Evolutionary conservation across 2,113 vertebrate genomes (phyloP).

Genomic region (Thunnus maccoyii): DNA sequence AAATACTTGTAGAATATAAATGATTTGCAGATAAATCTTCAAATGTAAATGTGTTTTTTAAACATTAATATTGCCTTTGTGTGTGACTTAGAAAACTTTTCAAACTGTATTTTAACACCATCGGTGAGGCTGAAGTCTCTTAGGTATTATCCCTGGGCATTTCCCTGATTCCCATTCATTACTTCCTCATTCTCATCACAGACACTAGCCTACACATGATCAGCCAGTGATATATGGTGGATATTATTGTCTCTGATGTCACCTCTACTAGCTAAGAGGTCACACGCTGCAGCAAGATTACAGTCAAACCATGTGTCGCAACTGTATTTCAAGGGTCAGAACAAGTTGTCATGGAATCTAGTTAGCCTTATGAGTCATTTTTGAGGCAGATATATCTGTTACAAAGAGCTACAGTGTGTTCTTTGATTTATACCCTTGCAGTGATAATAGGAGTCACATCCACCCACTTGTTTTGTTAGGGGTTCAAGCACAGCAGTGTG

Average conservation of each 20-base stretch:
- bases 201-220: constrained; percentile 17
- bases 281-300: constrained; percentile 27
- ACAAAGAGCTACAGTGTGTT: constrained; percentile 45
- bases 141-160: not conserved
- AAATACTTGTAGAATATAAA: no score
- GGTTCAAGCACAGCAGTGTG: constrained; percentile 45
- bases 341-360: constrained; percentile 43
- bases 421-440: constrained; percentile 59
- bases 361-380: constrained; percentile 45
- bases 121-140: not conserved
- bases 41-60: no score
- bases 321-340: constrained; percentile 28
- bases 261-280: constrained; percentile 11
- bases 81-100: not conserved
- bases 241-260: constrained; percentile 50
- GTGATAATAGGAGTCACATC: constrained; percentile 47
- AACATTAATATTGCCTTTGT: no score
- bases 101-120: not conserved
- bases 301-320: constrained; percentile 19
- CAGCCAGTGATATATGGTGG: constrained; percentile 32
- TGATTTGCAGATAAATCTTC: no score
- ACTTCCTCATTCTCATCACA: constrained; percentile 18
- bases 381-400: constrained; percentile 33
- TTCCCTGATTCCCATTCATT: not conserved
- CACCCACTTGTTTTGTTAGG: constrained; percentile 66